Base-by-base conservation (phyloP, 2,113 vertebrate species). In the Dissostichus mawsoni region DNA sequence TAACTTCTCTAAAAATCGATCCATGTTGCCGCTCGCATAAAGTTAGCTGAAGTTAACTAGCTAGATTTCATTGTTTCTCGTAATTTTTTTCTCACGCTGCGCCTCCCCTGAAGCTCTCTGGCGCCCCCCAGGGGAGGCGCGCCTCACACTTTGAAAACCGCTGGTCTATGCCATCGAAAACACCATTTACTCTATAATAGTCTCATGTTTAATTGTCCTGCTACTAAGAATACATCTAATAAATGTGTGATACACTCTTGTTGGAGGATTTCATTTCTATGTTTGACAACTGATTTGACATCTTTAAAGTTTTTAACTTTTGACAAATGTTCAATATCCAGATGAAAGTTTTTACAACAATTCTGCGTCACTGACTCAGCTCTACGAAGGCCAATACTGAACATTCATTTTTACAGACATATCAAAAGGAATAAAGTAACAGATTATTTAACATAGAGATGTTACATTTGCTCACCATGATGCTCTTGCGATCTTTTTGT, bases 211-310 rank as follows among this genome's bases (percentile, higher is more conserved):
- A 10, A 41, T 74, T 48, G 2, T 33, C 5, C 47, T 63, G 16
- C 18, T 45, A 0, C 2, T 16, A 2, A 67, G 23, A 41, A 58
- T 67, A 33, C 8, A 33, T 13, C 44, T 3, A 74, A 67, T 84
- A 74, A 83, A 80, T 41, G 53, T 69, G 6, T 58, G 61, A 70
- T 57, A 5, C n/a, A 47, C 23, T 25, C 17, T 51, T 11, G 17
- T 33, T 12, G 58, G 63, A 11, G 66, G 58, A 45, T 57, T 65
- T 17, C n/a, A 11, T 79, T 16, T 64, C 16, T 8, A 36, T 9
- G 6, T 61, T 69, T 6, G 61, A 58, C 25, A 64, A 9, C 0
- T 67, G 14, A 61, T 11, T n/a, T 75, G 52, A 12, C 53, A 63
- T 17, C 13, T 48, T 50, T 25, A 41, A 20, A 52, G 14, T 5